Conservation (phyloP, 2,113 vertebrate genomes). For the Menidia beryllina region DNA sequence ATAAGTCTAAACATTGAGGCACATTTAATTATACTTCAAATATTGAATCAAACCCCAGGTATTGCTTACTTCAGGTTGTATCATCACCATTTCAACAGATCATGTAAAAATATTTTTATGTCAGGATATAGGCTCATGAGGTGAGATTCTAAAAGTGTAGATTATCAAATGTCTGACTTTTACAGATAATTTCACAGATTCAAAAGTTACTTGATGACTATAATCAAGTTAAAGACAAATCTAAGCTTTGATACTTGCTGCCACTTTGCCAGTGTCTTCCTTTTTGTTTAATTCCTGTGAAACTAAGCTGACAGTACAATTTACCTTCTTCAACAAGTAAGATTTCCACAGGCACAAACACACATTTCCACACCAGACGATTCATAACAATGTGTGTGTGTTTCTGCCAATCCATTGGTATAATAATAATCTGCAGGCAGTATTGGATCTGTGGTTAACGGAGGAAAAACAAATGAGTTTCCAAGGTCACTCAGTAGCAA, state of each 20-base stretch:
- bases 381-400: constrained; percentile 23
- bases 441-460: constrained; percentile 76
- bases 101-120: too few relatives aligned
- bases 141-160: constrained; percentile 28
- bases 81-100: too few relatives aligned
- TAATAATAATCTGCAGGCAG: constrained; percentile 64
- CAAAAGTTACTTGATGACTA: constrained; percentile 35
- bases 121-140: constrained; percentile 34
- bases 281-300: constrained; percentile 36
- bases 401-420: constrained; percentile 24
- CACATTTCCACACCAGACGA: constrained; percentile 7
- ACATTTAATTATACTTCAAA: too few relatives aligned
- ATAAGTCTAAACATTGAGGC: too few relatives aligned
- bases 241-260: background rate
- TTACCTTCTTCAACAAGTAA: constrained; percentile 18
- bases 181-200: constrained; percentile 29
- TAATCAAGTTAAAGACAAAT: constrained; percentile 31
- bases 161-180: constrained; percentile 52
- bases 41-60: too few relatives aligned
- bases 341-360: constrained; percentile 20
- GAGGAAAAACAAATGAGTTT: constrained; percentile 81
- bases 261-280: constrained; percentile 4
- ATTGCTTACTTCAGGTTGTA: too few relatives aligned
- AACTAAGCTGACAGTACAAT: background rate
- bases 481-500: constrained; percentile 78